Evolutionary conservation across 2,797 vertebrate genomes (phyloP).

Genomic region (Pipistrellus pipistrellus): DNA sequence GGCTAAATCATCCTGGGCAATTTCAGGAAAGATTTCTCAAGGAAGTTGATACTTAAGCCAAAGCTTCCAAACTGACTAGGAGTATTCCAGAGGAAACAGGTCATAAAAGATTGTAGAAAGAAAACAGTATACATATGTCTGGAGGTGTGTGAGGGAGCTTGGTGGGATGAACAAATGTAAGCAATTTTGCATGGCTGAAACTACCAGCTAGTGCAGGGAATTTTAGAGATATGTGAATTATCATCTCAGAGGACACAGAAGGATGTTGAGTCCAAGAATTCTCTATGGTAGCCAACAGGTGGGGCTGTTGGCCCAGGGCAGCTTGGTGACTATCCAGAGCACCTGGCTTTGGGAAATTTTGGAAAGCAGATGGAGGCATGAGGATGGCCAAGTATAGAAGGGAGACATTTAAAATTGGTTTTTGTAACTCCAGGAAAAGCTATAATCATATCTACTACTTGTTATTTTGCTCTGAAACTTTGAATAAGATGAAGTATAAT

Average conservation of each 20-base stretch:
- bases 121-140: not conserved
- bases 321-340: not conserved
- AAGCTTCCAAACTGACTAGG: not conserved
- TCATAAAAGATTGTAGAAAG: conserved; percentile 5
- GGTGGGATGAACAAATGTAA: conserved; percentile 7
- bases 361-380: not conserved
- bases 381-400: conserved; percentile 20
- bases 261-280: not conserved
- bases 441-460: conserved; percentile 32
- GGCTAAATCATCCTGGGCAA: not conserved
- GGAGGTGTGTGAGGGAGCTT: not conserved
- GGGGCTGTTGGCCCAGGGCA: not conserved
- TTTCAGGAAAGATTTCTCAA: conserved; percentile 15
- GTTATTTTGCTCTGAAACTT: conserved; percentile 42
- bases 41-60: not conserved
- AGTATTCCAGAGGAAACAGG: not conserved
- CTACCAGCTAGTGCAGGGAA: not conserved
- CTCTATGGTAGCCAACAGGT: not conserved
- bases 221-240: not conserved
- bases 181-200: not conserved
- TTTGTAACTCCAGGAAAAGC: conserved; percentile 16
- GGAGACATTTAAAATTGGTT: not conserved
- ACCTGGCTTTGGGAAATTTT: not conserved
- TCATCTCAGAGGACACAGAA: conserved; percentile 4
- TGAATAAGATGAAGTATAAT: conserved; percentile 34